phyloP scores from a whole-genome alignment of 1,140 invertebrate species.

The Wiebesia pumilae region DNA sequence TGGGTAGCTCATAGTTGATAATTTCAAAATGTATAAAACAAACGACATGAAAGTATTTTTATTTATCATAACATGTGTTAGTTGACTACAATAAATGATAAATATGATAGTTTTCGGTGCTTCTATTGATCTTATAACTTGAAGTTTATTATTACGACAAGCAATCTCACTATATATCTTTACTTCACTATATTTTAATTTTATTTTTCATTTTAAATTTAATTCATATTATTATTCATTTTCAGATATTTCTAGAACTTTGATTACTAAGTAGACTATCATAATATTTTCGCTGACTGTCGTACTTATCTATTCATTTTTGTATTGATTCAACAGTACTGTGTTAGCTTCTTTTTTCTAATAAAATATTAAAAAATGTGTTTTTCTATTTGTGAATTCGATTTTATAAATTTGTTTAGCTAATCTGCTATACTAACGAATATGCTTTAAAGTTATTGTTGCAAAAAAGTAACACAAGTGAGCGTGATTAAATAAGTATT shows the following conservation, averaged over 20 bases:
- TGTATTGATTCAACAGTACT: conserved; percentile 1
- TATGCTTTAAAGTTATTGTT: background rate
- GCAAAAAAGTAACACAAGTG: background rate
- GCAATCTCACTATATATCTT: too few species aligned
- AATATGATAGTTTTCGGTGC: too few species aligned
- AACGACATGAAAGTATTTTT: too few species aligned
- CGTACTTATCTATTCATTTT: conserved; percentile 20
- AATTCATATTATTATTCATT: conserved; percentile 1
- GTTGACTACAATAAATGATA: too few species aligned
- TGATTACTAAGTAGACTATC: conserved; percentile 13
- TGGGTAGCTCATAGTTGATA: too few species aligned
- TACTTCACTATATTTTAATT: too few species aligned
- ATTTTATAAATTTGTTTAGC: too few species aligned
- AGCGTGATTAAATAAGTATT: conserved; percentile 13
- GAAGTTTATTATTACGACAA: too few species aligned
- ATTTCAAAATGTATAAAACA: too few species aligned
- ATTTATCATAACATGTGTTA: too few species aligned
- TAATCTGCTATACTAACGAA: background rate
- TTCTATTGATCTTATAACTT: too few species aligned
- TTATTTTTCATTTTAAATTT: background rate
- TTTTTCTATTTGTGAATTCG: background rate
- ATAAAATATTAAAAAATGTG: background rate
- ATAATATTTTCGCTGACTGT: background rate
- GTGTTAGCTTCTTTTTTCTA: background rate
- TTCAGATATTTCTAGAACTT: conserved; percentile 10